A percentile compares a stretch with the other conserved stretches of the same genome.
Conservation (phyloP, 1,140 invertebrate genomes). For the Amphibalanus amphitrite region DNA sequence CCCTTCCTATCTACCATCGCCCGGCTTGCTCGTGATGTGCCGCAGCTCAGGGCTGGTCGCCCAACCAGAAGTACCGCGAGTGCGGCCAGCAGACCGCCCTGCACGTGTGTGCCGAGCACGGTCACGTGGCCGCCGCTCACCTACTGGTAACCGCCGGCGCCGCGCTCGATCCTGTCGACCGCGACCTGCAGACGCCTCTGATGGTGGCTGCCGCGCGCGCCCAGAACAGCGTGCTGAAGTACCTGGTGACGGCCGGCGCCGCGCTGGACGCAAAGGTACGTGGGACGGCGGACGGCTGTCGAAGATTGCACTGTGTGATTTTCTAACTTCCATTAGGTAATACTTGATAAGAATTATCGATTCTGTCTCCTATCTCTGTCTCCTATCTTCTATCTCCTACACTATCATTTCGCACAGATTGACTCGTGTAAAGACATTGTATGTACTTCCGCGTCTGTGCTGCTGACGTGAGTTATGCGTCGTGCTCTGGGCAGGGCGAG, state of each 20-base stretch:
- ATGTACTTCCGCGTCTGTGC: too few relatives aligned
- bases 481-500: slow-evolving; percentile 55
- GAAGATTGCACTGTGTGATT: too few relatives aligned
- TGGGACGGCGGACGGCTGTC: too few relatives aligned
- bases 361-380: too few relatives aligned
- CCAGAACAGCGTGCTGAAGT: slow-evolving; percentile 40
- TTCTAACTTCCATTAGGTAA: too few relatives aligned
- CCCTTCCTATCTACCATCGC: too few relatives aligned
- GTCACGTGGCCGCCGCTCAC: slow-evolving; percentile 45
- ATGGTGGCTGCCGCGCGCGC: slow-evolving; percentile 53
- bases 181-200: slow-evolving; percentile 54
- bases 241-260: slow-evolving; percentile 53
- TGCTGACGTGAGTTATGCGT: too few relatives aligned
- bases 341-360: too few relatives aligned
- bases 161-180: slow-evolving; percentile 50
- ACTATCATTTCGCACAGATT: too few relatives aligned
- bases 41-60: slow-evolving; percentile 17
- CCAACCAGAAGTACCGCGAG: slow-evolving; percentile 44
- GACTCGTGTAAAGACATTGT: too few relatives aligned
- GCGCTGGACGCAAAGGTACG: slow-evolving; percentile 50
- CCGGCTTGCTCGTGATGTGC: background rate
- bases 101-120: slow-evolving; percentile 53
- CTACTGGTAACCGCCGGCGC: slow-evolving; percentile 52
- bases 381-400: too few relatives aligned
- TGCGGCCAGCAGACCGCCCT: slow-evolving; percentile 49